Evolutionary conservation across 2,113 vertebrate genomes (phyloP).

Genomic region (Pungitius pungitius): DNA sequence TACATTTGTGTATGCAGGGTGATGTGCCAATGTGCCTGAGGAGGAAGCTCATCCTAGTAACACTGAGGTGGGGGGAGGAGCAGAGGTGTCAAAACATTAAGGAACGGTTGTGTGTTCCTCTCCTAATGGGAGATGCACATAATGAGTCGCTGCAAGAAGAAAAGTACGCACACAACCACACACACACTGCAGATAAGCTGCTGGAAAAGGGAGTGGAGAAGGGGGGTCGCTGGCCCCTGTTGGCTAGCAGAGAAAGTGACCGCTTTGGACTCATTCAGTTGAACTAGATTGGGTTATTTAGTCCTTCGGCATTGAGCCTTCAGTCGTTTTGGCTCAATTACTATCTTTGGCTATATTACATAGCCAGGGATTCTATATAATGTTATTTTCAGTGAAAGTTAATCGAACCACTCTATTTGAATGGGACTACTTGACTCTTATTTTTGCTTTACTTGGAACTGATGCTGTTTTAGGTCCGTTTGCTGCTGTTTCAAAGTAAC

Average conservation of each 20-base stretch:
- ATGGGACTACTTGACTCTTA: too few relatives aligned
- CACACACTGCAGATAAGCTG: slow-evolving; percentile 4
- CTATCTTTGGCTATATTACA: too few relatives aligned
- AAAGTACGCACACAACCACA: slow-evolving; percentile 1
- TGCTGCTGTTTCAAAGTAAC: neutral
- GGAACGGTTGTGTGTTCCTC: slow-evolving; percentile 42
- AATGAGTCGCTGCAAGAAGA: slow-evolving; percentile 35
- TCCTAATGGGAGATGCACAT: slow-evolving; percentile 23
- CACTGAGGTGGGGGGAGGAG: slow-evolving; percentile 23
- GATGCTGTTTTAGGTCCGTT: neutral
- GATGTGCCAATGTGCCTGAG: slow-evolving; percentile 44
- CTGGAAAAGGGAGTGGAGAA: neutral
- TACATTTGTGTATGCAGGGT: slow-evolving; percentile 49
- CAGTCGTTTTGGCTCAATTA: neutral
- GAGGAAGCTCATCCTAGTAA: slow-evolving; percentile 46
- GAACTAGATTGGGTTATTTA: slow-evolving; percentile 9
- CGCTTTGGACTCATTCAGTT: slow-evolving; percentile 4
- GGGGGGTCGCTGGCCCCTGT: slow-evolving; percentile 38
- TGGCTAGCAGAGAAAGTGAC: slow-evolving; percentile 24
- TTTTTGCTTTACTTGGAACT: too few relatives aligned
- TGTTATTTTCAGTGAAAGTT: neutral
- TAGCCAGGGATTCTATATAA: neutral
- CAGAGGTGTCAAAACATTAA: slow-evolving; percentile 55
- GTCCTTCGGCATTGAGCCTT: neutral
- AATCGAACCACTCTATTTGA: neutral